These are phyloP conservation scores for Malacoraja senta DNA, from an alignment of 2,797 vertebrate genomes.

Conservation along the genomic window DNA sequence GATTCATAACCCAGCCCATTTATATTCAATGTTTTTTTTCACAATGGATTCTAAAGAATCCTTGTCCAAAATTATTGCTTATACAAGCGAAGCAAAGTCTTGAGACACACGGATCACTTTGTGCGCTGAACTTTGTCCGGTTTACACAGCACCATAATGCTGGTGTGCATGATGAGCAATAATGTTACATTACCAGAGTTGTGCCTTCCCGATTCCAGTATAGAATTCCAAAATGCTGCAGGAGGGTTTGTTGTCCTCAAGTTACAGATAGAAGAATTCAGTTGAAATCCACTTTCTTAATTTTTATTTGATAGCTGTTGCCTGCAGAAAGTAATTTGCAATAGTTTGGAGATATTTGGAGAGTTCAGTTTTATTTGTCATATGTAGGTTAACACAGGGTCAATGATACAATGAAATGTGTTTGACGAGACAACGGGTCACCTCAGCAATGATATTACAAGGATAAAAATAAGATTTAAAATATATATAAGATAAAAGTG, in stretches of 20 bases:
- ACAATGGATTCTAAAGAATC: neutral
- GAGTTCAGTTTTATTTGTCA: too few relatives aligned
- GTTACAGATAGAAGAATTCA: neutral
- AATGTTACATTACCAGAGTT: neutral
- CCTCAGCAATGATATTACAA: too few relatives aligned
- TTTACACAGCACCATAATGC: neutral
- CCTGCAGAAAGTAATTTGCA: neutral
- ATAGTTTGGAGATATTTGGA: neutral
- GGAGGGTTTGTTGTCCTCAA: neutral
- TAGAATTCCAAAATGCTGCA: neutral
- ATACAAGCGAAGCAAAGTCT: neutral
- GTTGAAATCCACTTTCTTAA: neutral
- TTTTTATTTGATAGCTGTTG: neutral
- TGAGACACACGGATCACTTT: neutral
- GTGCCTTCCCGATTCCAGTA: neutral
- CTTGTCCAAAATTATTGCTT: slow-evolving; percentile 1
- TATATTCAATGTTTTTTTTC: slow-evolving; percentile 6
- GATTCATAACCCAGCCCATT: slow-evolving; percentile 1
- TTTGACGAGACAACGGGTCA: too few relatives aligned
- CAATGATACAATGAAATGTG: too few relatives aligned
- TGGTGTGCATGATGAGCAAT: neutral
- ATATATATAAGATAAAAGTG: too few relatives aligned
- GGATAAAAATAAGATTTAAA: too few relatives aligned
- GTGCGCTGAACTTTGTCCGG: neutral
- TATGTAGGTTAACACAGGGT: too few relatives aligned